phyloP scores from a whole-genome alignment of 2,797 vertebrate species.

The Pangasius sanitwongsei region DNA sequence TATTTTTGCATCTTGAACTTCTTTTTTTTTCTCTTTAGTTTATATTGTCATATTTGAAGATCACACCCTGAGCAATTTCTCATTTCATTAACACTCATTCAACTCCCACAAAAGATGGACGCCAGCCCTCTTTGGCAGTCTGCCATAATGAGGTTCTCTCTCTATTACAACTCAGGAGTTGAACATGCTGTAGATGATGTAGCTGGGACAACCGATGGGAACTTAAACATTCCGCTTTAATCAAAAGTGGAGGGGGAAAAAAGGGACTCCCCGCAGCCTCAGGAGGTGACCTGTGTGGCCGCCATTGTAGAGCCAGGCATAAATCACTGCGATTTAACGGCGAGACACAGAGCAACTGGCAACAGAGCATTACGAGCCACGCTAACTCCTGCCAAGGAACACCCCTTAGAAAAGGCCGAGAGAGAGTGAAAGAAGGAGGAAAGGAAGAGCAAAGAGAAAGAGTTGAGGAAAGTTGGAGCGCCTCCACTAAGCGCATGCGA shows the following conservation, averaged over 20 bases:
- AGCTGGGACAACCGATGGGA: constrained; percentile 42
- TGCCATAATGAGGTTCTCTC: constrained; percentile 31
- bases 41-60: neutral
- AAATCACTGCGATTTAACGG: constrained; percentile 59
- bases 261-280: constrained; percentile 19
- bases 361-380: constrained; percentile 22
- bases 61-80: neutral
- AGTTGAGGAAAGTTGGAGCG: constrained; percentile 14
- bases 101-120: neutral
- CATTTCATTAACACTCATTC: constrained; percentile 1
- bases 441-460: neutral
- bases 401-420: constrained; percentile 25
- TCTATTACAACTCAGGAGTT: constrained; percentile 31
- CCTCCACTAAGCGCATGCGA: constrained; percentile 19
- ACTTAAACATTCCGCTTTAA: constrained; percentile 49
- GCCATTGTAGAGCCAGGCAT: constrained; percentile 70
- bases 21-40: constrained; percentile 31
- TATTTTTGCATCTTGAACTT: neutral
- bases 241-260: constrained; percentile 38
- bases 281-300: constrained; percentile 67
- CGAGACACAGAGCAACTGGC: constrained; percentile 41
- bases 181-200: constrained; percentile 12
- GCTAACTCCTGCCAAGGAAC: constrained; percentile 40
- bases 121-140: constrained; percentile 20
- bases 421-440: neutral